Conservation (phyloP, 2,113 vertebrate species). For the Columbina picui region DNA sequence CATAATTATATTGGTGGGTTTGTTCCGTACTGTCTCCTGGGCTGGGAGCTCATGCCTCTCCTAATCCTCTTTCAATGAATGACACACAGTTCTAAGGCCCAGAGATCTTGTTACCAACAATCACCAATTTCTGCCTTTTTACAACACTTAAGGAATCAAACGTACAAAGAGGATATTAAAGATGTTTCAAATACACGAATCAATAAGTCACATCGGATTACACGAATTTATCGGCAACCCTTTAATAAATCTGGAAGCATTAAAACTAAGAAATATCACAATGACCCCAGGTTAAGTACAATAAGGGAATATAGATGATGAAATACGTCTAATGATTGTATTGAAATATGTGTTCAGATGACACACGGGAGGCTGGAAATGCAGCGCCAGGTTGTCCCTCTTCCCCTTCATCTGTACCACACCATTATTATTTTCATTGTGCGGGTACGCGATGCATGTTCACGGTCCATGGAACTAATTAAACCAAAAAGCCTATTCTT, state of each 20-base stretch:
- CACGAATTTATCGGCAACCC: conserved; percentile 50
- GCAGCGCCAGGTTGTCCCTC: not conserved
- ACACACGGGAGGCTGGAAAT: not conserved
- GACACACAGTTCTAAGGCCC: conserved; percentile 71
- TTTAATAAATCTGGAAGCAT: conserved; percentile 45
- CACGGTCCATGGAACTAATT: not conserved
- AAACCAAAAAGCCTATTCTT: not conserved
- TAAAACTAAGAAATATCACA: conserved; percentile 52
- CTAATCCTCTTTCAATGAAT: conserved; percentile 79
- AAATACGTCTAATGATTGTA: not conserved
- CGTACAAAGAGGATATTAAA: conserved; percentile 53
- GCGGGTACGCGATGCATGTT: not conserved
- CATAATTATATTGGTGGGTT: conserved; percentile 85
- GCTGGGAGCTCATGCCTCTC: conserved; percentile 78
- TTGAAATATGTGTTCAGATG: not conserved
- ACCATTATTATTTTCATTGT: not conserved
- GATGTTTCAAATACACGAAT: conserved; percentile 46
- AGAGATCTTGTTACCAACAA: conserved; percentile 75
- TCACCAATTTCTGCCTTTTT: conserved; percentile 75
- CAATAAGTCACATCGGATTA: conserved; percentile 60
- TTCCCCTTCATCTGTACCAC: not conserved
- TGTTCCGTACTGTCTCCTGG: conserved; percentile 76
- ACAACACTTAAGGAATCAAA: conserved; percentile 74
- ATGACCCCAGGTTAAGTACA: conserved; percentile 45
- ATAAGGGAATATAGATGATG: conserved; percentile 38